Evolutionary conservation across 2,113 vertebrate species (phyloP).

Genomic region (Gobiocypris rarus): DNA sequence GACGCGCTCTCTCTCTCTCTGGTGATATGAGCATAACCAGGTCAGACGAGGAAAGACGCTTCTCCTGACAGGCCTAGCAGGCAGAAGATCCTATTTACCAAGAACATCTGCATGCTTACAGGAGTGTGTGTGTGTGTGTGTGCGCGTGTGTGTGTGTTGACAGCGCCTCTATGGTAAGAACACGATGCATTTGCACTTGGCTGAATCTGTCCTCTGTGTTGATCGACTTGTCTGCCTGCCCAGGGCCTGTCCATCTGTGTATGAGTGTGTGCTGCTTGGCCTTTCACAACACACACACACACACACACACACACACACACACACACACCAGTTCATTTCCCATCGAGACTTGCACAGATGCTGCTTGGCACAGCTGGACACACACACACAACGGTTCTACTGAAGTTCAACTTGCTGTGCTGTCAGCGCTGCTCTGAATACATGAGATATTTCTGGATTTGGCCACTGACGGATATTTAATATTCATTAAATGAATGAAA

Average conservation of each 20-base stretch:
- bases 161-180: conserved; percentile 71
- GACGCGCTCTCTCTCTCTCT: conserved; percentile 36
- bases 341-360: conserved; percentile 15
- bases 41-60: conserved; percentile 56
- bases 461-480: conserved; percentile 10
- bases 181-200: conserved; percentile 71
- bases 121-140: conserved; percentile 16
- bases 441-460: conserved; percentile 44
- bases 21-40: conserved; percentile 53
- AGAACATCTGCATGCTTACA: conserved; percentile 26
- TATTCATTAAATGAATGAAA: conserved; percentile 27
- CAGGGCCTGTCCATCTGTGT: conserved; percentile 78
- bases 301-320: too few relatives aligned
- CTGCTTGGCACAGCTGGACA: conserved; percentile 4
- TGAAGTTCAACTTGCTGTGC: conserved; percentile 32
- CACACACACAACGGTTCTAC: conserved; percentile 29
- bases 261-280: conserved; percentile 60
- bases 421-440: conserved; percentile 43
- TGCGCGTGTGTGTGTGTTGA: conserved; percentile 38
- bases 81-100: conserved; percentile 25
- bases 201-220: conserved; percentile 70
- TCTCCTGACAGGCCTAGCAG: conserved; percentile 44
- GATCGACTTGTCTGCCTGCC: conserved; percentile 63
- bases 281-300: conserved; percentile 25
- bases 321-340: conserved; percentile 27